Conservation (phyloP, 2,888 invertebrate species). For the Xestia ashworthii region DNA sequence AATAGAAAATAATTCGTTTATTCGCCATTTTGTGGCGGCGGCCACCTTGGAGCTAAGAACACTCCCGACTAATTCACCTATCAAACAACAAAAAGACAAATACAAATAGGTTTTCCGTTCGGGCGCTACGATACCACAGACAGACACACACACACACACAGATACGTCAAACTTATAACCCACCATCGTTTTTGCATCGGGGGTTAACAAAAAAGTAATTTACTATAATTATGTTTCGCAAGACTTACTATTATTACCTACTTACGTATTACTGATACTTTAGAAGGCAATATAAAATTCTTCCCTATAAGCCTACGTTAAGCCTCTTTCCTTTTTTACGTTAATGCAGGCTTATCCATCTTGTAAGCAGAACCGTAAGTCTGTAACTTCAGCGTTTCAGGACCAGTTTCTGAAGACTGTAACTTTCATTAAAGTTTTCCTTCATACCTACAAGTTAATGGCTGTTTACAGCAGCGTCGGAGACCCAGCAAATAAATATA, state of each 20-base stretch:
- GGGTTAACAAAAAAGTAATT: not conserved
- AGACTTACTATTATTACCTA: not conserved
- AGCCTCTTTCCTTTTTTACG: constrained; percentile 22
- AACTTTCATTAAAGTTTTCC: not conserved
- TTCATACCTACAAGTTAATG: not conserved
- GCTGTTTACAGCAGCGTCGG: not conserved
- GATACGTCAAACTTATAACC: too few species aligned
- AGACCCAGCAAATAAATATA: not conserved
- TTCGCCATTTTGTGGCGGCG: too few species aligned
- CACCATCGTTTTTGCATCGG: too few species aligned
- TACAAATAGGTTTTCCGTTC: too few species aligned
- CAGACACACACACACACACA: too few species aligned
- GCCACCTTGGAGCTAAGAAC: too few species aligned
- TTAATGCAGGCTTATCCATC: constrained; percentile 15
- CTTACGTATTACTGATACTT: not conserved
- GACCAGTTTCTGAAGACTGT: constrained; percentile 1
- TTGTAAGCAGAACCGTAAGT: constrained; percentile 13
- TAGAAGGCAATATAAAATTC: constrained; percentile 16
- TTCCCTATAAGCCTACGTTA: not conserved
- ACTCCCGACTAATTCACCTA: too few species aligned
- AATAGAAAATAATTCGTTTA: too few species aligned
- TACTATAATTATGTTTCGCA: too few species aligned
- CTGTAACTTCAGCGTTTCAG: constrained; percentile 10
- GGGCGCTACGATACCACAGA: too few species aligned
- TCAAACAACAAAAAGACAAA: too few species aligned